Conservation (phyloP, 2,113 vertebrate species). For the Trogon melanurus region DNA sequence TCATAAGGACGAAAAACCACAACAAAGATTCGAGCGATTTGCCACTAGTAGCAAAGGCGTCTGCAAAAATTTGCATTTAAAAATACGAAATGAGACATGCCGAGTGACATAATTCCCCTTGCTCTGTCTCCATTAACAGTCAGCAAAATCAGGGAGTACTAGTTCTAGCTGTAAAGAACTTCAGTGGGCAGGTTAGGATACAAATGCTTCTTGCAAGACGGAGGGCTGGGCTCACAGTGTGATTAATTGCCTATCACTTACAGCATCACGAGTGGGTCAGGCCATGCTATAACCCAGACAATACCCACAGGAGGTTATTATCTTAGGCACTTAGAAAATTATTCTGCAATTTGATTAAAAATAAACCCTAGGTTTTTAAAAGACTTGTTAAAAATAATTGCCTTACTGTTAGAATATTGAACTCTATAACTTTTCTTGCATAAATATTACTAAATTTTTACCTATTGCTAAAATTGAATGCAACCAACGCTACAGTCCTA, state of each 20-base stretch:
- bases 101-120: background rate
- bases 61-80: background rate
- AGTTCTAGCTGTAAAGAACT: background rate
- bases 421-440: background rate
- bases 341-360: background rate
- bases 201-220: background rate
- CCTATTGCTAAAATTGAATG: background rate
- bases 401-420: background rate
- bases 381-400: background rate
- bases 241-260: background rate
- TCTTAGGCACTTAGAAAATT: background rate
- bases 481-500: background rate
- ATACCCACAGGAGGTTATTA: background rate
- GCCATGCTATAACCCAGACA: background rate
- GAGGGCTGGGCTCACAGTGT: background rate
- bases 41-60: background rate
- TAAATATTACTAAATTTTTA: background rate
- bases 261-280: fast-evolving
- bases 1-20: background rate
- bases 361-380: background rate
- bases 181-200: background rate
- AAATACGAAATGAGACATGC: background rate
- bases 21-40: background rate
- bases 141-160: background rate
- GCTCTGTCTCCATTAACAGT: background rate